Evolutionary conservation across 2,888 invertebrate genomes (phyloP).

Genomic region (Caenorhabditis sp.): DNA sequence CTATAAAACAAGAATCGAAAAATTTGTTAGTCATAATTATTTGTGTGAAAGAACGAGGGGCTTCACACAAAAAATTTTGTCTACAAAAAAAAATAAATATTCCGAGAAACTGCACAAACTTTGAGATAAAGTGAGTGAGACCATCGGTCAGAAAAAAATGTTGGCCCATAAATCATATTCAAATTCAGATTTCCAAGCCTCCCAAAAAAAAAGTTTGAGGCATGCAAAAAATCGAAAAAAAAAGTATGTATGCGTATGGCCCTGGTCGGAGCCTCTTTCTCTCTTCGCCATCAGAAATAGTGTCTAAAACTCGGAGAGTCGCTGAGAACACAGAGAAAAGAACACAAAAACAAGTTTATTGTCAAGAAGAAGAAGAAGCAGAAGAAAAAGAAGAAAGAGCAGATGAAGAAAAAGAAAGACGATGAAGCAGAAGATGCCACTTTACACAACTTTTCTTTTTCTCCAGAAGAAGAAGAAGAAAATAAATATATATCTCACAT

Average conservation of each 20-base stretch:
- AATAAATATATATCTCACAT: background rate
- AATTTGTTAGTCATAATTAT: too few species aligned
- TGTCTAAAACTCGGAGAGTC: background rate
- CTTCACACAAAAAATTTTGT: too few species aligned
- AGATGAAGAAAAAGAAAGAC: conserved; percentile 6
- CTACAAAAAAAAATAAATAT: too few species aligned
- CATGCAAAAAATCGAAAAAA: background rate
- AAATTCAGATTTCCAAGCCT: background rate
- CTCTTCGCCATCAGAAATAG: background rate
- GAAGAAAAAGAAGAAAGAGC: background rate
- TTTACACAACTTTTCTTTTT: conserved; percentile 1
- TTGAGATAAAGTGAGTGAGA: too few species aligned
- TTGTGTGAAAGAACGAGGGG: too few species aligned
- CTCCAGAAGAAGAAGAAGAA: conserved; percentile 1
- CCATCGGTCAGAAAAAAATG: too few species aligned
- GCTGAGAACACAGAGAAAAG: background rate
- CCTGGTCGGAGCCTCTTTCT: background rate
- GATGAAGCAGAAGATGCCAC: conserved; percentile 4
- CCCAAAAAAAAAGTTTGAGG: background rate
- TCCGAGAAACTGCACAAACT: too few species aligned
- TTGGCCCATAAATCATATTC: background rate
- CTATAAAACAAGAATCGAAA: too few species aligned
- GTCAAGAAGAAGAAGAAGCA: background rate
- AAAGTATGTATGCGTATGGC: background rate
- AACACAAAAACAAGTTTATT: conserved; percentile 5